These are phyloP conservation scores for Drosophila mayaguana DNA, from an alignment of 2,888 invertebrate species.

Conservation along the genomic window DNA sequence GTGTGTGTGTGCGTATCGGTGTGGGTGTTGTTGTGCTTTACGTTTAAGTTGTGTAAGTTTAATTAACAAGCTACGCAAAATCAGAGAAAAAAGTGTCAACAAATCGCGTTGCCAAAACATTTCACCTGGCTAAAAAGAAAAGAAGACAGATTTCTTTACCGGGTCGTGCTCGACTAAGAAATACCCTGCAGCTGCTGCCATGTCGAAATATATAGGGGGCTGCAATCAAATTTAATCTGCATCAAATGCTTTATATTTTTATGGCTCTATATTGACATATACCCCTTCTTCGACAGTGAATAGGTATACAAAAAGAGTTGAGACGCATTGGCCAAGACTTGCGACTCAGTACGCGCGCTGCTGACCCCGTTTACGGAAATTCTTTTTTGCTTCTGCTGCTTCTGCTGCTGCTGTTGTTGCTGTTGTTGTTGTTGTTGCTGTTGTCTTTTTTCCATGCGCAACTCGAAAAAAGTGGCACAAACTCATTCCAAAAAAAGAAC, in stretches of 20 bases:
- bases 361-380: conserved; percentile 75
- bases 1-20: neutral
- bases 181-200: neutral
- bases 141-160: neutral
- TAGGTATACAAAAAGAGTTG: conserved; percentile 4
- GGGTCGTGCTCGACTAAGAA: neutral
- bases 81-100: conserved; percentile 12
- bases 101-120: conserved; percentile 34
- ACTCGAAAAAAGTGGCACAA: conserved; percentile 71
- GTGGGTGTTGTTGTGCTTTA: conserved; percentile 5
- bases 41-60: conserved; percentile 19
- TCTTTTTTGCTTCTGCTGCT: conserved; percentile 48
- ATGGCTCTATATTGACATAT: neutral
- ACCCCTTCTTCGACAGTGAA: neutral
- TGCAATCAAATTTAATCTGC: neutral
- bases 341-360: conserved; percentile 46
- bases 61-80: conserved; percentile 31
- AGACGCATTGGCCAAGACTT: conserved; percentile 50
- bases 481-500: conserved; percentile 62
- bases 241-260: neutral
- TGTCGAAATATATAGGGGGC: neutral
- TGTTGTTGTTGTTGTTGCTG: conserved; percentile 3
- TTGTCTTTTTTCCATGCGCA: conserved; percentile 39
- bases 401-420: conserved; percentile 6
- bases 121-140: conserved; percentile 40